Base-by-base conservation (phyloP, 2,888 invertebrate genomes). In the Sclerodermus sp. region DNA sequence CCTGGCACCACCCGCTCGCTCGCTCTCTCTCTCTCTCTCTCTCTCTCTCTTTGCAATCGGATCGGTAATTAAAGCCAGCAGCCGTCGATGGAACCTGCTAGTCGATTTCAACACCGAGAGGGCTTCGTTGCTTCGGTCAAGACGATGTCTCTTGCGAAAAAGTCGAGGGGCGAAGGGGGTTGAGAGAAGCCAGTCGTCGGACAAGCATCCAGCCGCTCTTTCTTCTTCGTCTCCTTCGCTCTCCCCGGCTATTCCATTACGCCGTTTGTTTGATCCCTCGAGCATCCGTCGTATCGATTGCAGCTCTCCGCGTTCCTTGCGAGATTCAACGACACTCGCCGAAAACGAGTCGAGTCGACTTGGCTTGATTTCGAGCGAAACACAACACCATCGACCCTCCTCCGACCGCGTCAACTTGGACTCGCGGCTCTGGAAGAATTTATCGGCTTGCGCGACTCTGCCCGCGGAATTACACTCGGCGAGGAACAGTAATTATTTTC, bases 71-170 rank as follows among this genome's bases (percentile, higher is more conserved):
- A 38, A 38, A 38, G n/a, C 34, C 34, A 23, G 34, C n/a, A 34
- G 12, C 34, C 34, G 34, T 14, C 34, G 14, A 14, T 16, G 17
- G 38, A 38, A 15, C 38, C 14, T 38, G n/a, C n/a, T n/a, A n/a
- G n/a, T n/a, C n/a, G n/a, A n/a, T n/a, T n/a, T n/a, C 42, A 46
- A 50, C 47, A 45, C 47, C 47, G 51, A 47, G 47, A 38, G 45
- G 47, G 44, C 53, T 34, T 41, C 43, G 49, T 36, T 46, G 53
- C 53, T 55, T 32, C 38, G 17, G 31, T 15, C 39, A 2, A 32
- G 36, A 13, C 23, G 9, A 15, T n/a, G n/a, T n/a, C n/a, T n/a
- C n/a, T n/a, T n/a, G n/a, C 10, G 29, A 16, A 14, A 41, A 14
- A 23, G 23, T 18, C 38, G 14, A 17, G 15, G 30, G 9, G 12